Conservation (phyloP, 2,888 invertebrate genomes). For the Troilus luridus region DNA sequence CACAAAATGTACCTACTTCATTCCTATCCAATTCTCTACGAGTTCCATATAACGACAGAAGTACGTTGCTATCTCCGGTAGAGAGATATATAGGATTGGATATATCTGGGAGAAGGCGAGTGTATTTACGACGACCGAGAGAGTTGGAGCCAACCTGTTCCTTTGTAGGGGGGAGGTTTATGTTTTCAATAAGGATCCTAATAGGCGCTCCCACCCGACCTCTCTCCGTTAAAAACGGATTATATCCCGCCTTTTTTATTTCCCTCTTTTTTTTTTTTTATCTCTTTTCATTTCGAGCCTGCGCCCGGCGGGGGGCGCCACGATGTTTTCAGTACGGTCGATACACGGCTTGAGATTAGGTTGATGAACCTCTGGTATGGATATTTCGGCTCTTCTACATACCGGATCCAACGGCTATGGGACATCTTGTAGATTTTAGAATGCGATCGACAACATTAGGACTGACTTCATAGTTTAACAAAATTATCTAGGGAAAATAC, state of each 20-base stretch:
- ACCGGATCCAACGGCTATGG: not conserved
- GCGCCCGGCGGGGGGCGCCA: conserved; percentile 24
- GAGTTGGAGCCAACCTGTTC: not conserved
- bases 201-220: conserved; percentile 48
- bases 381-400: conserved; percentile 3
- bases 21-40: not conserved
- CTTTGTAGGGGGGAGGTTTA: conserved; percentile 48
- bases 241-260: conserved; percentile 48
- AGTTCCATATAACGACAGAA: not conserved
- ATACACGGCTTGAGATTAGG: conserved; percentile 30
- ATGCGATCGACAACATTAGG: not conserved
- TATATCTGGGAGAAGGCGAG: not conserved
- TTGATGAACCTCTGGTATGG: conserved; percentile 41
- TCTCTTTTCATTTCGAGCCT: conserved; percentile 39
- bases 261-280: conserved; percentile 35
- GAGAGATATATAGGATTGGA: not conserved
- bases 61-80: not conserved
- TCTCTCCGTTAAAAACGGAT: conserved; percentile 50
- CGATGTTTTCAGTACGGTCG: conserved; percentile 39
- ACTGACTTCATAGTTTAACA: not conserved
- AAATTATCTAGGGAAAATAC: too few relatives aligned
- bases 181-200: conserved; percentile 50
- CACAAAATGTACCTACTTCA: not conserved
- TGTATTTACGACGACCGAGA: not conserved
- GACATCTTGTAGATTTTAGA: not conserved